Percentiles rank a stretch among this genome's conserved stretches.
phyloP scores from a whole-genome alignment of 2,113 vertebrate genomes.

The Rafetus swinhoei region DNA sequence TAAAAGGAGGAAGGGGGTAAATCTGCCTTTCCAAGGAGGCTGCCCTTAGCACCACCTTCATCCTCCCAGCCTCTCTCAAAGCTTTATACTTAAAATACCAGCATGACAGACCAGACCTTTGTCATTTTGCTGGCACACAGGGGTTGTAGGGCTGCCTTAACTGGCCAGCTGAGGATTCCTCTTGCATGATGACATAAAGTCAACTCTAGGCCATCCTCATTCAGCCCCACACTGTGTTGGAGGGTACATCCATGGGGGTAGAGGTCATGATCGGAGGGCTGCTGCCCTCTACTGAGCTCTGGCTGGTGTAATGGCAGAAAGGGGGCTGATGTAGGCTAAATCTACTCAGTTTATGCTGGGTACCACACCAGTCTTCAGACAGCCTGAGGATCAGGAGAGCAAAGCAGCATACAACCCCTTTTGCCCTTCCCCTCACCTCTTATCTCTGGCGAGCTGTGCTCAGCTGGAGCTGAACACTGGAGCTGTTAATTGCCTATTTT shows the following conservation, averaged over 20 bases:
- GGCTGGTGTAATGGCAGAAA: too few relatives aligned
- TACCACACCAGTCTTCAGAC: not conserved
- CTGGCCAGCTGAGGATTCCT: not conserved
- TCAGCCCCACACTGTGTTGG: not conserved
- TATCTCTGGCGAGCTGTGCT: not conserved
- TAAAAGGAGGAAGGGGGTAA: not conserved
- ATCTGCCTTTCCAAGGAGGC: not conserved
- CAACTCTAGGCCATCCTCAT: not conserved
- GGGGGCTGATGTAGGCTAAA: not conserved
- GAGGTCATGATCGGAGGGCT: too few relatives aligned
- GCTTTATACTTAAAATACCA: not conserved
- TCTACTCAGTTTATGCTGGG: not conserved
- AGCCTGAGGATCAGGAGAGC: not conserved
- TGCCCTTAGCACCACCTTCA: not conserved
- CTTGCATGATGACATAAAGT: rapidly evolving
- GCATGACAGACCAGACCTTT: rapidly evolving
- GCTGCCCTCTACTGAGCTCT: not conserved
- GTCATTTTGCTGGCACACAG: not conserved
- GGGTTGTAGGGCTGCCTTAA: not conserved
- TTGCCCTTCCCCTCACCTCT: not conserved
- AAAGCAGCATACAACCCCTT: not conserved
- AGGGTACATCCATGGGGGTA: too few relatives aligned
- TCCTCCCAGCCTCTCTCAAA: not conserved
- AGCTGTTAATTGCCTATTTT: not conserved
- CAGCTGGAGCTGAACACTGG: not conserved